Evolutionary conservation across 1,140 invertebrate genomes (phyloP), one percentile per base, ranked within the genome.

Genomic region (Drosophila kikkawai): DNA sequence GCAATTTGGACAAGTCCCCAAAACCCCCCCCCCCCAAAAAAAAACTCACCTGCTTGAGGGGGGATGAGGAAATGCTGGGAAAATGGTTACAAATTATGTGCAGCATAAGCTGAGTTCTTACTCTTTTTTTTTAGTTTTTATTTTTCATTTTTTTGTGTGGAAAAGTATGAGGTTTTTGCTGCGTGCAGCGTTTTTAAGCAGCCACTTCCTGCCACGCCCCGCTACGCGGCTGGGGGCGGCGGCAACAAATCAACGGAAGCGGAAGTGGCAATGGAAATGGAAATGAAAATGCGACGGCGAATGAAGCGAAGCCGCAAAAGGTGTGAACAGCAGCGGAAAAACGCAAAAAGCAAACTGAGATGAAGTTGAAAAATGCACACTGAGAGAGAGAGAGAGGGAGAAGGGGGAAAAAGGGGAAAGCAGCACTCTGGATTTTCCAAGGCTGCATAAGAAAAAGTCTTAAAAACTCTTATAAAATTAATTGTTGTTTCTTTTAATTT

Each of bases 231-330:
- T 56, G 58, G 37, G 32, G 50, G 59, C 70, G 56, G 57, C 60
- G 50, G 75, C 84, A 88, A 88, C 84, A 88, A 88, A 88, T 88
- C 84, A 88, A 90, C 85, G 84, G 84, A 90, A 84, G 37, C 84
- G 84, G 84, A 87, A 83, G 84, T 88, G 84, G 84, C 84, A 87
- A 88, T 87, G 84, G 84, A 88, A 87, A 87, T 87, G 84, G 84
- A 87, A 87, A 85, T 85, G 60, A 56, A 56, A 56, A 66, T 66
- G 84, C 84, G 53, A 69, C 65, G 44, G 58, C 83, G 84, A 85
- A 85, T 85, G 82, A 85, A 81, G 79, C 83, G 71, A 75, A 82
- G 44, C 48, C 60, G 69, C 67, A 78, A 77, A 79, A 87, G 76
- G 76, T 87, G 84, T 77, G 64, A 87, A 82, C 36, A 82, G 65